Percentiles rank a stretch among this genome's conserved stretches.
Conservation (phyloP, 2,797 vertebrate species). For the Okamejei kenojei region DNA sequence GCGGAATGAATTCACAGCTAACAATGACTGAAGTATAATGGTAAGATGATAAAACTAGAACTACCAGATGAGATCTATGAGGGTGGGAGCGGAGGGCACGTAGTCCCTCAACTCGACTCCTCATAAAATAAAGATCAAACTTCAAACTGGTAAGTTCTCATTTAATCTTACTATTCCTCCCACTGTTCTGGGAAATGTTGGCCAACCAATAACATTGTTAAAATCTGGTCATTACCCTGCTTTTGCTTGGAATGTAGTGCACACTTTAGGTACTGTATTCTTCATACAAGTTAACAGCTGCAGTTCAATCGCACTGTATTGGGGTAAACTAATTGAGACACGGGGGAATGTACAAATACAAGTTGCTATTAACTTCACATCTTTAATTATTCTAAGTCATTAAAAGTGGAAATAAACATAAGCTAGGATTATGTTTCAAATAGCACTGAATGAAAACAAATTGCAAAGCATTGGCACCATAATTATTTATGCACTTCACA, state of each 20-base stretch:
- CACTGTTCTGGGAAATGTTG: neutral
- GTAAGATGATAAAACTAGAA: no score
- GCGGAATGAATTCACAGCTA: no score
- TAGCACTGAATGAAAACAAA: slow-evolving; percentile 26
- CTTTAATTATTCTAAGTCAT: neutral
- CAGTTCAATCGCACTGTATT: neutral
- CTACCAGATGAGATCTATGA: no score
- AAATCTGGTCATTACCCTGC: neutral
- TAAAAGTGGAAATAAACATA: neutral
- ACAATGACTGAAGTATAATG: no score
- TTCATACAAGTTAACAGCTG: neutral
- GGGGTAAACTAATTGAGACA: neutral
- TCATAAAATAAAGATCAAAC: no score
- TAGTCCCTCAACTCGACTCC: no score
- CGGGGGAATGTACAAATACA: neutral
- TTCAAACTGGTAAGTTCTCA: no score
- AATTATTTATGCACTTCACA: slow-evolving; percentile 3
- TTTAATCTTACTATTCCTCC: no score
- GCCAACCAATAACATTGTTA: neutral
- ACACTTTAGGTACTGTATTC: neutral
- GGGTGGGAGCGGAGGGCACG: no score
- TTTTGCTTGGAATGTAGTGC: neutral
- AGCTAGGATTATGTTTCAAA: neutral
- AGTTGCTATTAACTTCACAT: neutral
- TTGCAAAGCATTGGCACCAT: neutral